Evolutionary conservation across 2,113 vertebrate species (phyloP), one percentile per base, ranked within the genome.

Genomic region (Leptosomus discolor): DNA sequence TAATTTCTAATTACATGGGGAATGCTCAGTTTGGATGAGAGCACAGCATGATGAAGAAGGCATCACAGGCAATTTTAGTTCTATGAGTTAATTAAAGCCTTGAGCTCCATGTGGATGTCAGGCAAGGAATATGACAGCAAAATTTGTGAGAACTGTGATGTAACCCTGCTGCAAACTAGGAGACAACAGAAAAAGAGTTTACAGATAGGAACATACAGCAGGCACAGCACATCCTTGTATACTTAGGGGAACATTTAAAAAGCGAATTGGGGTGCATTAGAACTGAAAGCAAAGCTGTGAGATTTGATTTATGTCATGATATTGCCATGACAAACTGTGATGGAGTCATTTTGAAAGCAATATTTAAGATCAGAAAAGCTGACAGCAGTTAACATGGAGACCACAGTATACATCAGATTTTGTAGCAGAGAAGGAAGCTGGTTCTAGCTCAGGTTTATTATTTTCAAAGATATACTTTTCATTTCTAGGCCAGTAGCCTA

Each of bases 81-180:
- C 41, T 60, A 46, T 43, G 64, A 74, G 36, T 95, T 94, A 96
- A 94, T 92, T 86, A 89, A 63, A 60, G 68, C 57, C 86, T 84
- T 77, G 61, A 67, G 60, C 19, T 92, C 60, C 60, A 19, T 41
- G 41, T 79, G 73, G 39, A 76, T 86, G 56, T 24, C 76, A 50
- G 39, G 83, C 41, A 95, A 92, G 43, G 41, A 83, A 68, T 1
- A 12, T 36, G 34, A 71, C 81, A 78, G 30, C 34, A 96, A 81
- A 63, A 87, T 41, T 57, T 74, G n/a, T 63, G 63, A 75, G 26
- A 78, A 65, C 22, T 90, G 9, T 63, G 36, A 64, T 78, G 74
- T n/a, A n/a, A 82, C 79, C 34, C 87, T 90, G n/a, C 50, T 77
- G 60, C 34, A 81, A 78, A 20, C 32, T 82, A 56, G 22, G 37